Base-by-base conservation (phyloP, 2,113 vertebrate species). In the Mionectes macconnelli region DNA sequence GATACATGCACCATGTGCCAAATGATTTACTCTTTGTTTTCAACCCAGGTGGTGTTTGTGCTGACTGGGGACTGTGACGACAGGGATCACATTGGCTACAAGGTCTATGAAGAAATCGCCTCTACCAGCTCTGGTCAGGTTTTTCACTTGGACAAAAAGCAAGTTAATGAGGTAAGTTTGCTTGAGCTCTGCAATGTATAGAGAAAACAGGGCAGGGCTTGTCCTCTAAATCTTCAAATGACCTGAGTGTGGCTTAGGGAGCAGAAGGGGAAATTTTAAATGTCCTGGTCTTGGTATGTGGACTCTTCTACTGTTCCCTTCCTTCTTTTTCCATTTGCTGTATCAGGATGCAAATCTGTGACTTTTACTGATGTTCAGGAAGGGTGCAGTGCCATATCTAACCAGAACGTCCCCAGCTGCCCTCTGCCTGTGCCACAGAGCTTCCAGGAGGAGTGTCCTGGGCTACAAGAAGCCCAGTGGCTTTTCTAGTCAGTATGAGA, bases 51-150 rank as follows among this genome's bases (percentile, higher is more conserved):
- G 87, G 99, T 99, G 21, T 99, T 99, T 98, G 99, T 99, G 90
- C 97, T 99, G 89, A 99, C 99, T 18, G 99, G 99, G 67, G 99
- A 99, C 97, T 99, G 99, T 92, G 99, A 99, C 96, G 99, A 99
- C 81, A 98, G 99, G 92, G 95, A 91, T 66, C 99, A 99, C 76
- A 97, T 99, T 18, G 99, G 99, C 87, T 99, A 99, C 96, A 99
- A 99, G 92, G 99, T 98, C 33, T 99, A 99, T 50, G 99, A 99
- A 97, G 99, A 99, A 98, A 99, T 99, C 33, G 99, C 99, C 49
- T 99, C 99, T 23, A 99, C 99, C 25, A 99, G 99, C 96, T 99
- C 99, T 63, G 99, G 99, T 44, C 99, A 99, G 96, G 98, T 99
- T 78, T 99, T 99, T 95, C 99, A 99, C 94, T 97, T 99, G 89